Conservation (phyloP, 2,797 vertebrate species). For the Parotocinclus haroldoi region DNA sequence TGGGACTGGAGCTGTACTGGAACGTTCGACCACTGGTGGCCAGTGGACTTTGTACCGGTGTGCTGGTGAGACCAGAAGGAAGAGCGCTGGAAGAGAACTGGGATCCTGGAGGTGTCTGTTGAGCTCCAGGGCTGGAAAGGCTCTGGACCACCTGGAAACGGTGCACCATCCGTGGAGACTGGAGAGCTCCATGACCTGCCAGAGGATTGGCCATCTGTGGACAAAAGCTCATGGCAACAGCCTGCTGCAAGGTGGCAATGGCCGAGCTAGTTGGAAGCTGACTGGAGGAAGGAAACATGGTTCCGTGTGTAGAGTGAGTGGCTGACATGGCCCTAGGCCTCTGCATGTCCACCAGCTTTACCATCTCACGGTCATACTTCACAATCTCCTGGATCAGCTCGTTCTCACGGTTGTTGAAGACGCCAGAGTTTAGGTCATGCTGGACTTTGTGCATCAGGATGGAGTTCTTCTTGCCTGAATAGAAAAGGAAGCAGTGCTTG, state of each 20-base stretch:
- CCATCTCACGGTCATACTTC: slow-evolving; percentile 97
- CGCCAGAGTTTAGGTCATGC: slow-evolving; percentile 91
- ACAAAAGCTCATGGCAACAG: slow-evolving; percentile 96
- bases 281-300: slow-evolving; percentile 71
- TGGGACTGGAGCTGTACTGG: slow-evolving; percentile 68
- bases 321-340: slow-evolving; percentile 70
- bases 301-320: slow-evolving; percentile 56
- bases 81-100: slow-evolving; percentile 66
- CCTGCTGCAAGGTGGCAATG: slow-evolving; percentile 92
- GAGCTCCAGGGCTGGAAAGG: slow-evolving; percentile 74
- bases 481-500: slow-evolving; percentile 30
- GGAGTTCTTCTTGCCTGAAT: slow-evolving; percentile 95
- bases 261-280: slow-evolving; percentile 83
- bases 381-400: slow-evolving; percentile 99
- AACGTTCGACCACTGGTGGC: slow-evolving; percentile 67
- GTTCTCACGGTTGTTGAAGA: slow-evolving; percentile 97
- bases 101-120: slow-evolving; percentile 58
- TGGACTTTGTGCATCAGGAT: slow-evolving; percentile 97
- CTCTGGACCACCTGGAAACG: slow-evolving; percentile 81
- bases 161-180: slow-evolving; percentile 84
- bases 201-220: slow-evolving; percentile 83
- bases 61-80: slow-evolving; percentile 64
- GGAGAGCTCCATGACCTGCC: slow-evolving; percentile 72
- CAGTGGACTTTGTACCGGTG: slow-evolving; percentile 73
- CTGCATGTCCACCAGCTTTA: slow-evolving; percentile 85